Evolutionary conservation across 2,797 vertebrate genomes (phyloP), one percentile per base, ranked within the genome.

Genomic region (Melanotaenia parkinsoni): DNA sequence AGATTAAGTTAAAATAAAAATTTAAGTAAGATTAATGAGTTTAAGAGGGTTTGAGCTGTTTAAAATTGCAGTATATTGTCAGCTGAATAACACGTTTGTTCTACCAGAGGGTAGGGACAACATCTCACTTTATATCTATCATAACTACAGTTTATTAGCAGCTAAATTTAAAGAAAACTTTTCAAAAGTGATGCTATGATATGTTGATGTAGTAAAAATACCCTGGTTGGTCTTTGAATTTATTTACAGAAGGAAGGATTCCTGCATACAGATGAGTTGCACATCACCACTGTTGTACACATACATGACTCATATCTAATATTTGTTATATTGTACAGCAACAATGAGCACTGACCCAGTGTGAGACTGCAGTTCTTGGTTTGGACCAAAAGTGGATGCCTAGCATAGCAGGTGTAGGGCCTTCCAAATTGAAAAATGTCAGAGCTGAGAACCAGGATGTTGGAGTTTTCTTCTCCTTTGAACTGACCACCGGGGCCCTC

Each of bases 321-420:
- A 22, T 10, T 22, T 51, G 2, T 8, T 10, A 20, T 32, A 57
- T 57, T 51, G 7, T 51, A 30, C 9, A 50, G 24, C 28, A 24
- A 51, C 3, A 16, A 30, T 24, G 47, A 56, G 38, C 32, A 79
- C 90, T 74, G 81, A 96, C 97, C 96, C 53, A 98, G 89, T 30
- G 84, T 94, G 51, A 98, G 85, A 20, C 24, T 82, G 80, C 97
- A 98, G 76, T 85, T 81, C 38, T 91, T 84, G 8, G 75, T 80
- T 1, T 87, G 58, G 16, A 28, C 61, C 70, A 83, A 76, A 12
- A 98, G 95, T 0, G 96, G 96, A 80, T 97, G 96, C 13, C 92
- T 87, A 6, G 94, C 96, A 2, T n/a, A 51, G 68, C 97, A 98
- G 67, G 88, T 85, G 77, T 97, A 97, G 4, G 94, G 93, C 51